Evolutionary conservation across 2,888 invertebrate species (phyloP).

Genomic region (Drosophila algonquin): DNA sequence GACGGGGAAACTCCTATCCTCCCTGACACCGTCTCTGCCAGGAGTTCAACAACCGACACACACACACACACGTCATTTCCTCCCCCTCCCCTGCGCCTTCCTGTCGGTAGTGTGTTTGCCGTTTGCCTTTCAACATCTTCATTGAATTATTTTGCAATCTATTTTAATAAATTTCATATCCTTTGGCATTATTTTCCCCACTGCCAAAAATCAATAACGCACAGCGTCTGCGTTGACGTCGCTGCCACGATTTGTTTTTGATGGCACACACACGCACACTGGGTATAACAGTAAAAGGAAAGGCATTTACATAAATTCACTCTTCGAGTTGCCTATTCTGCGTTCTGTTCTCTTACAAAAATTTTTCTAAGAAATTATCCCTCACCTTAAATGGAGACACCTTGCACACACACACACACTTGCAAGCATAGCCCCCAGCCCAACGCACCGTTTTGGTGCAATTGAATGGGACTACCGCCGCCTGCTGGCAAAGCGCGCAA

Average conservation of each 20-base stretch:
- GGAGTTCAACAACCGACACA: constrained; percentile 66
- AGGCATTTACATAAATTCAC: constrained; percentile 2
- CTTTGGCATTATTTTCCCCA: constrained; percentile 56
- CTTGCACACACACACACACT: constrained; percentile 32
- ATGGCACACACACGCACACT: constrained; percentile 38
- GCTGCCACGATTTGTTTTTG: constrained; percentile 58
- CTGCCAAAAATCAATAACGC: constrained; percentile 70
- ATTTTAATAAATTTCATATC: constrained; percentile 70
- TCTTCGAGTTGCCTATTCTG: no score
- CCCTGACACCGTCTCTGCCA: constrained; percentile 5
- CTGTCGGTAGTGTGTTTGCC: constrained; percentile 1
- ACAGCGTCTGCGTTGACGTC: constrained; percentile 39
- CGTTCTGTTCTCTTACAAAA: no score
- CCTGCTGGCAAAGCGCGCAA: neutral
- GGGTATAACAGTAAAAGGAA: neutral
- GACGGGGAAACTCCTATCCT: constrained; percentile 27
- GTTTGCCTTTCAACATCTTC: constrained; percentile 45
- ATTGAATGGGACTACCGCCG: neutral
- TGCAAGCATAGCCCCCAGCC: no score
- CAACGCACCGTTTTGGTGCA: no score
- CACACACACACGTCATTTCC: constrained; percentile 9
- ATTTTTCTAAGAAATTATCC: no score
- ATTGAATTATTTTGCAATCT: constrained; percentile 75
- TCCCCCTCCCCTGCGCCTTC: neutral
- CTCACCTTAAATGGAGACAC: no score